These are phyloP conservation scores for Orchesella flavescens DNA, from an alignment of 2,888 invertebrate species.

Conservation along the genomic window DNA sequence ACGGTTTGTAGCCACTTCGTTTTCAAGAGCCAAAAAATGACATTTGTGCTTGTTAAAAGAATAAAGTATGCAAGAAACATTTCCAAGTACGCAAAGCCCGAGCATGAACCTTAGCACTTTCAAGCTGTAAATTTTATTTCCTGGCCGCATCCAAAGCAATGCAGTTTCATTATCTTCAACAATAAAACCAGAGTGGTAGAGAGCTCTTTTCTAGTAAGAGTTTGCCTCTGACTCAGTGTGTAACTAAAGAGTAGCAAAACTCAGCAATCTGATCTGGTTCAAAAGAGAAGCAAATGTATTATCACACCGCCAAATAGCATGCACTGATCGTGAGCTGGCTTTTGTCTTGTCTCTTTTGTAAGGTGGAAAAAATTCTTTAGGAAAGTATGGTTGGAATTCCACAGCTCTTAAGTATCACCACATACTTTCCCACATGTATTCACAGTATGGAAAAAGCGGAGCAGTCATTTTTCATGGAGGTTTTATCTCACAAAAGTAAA, in stretches of 20 bases:
- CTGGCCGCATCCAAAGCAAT: background rate
- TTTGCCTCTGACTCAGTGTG: background rate
- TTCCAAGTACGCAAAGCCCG: background rate
- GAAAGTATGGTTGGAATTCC: conserved; percentile 40
- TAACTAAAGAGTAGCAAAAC: background rate
- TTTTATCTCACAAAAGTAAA: background rate
- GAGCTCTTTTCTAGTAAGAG: background rate
- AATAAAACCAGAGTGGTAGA: background rate
- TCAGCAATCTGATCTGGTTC: conserved; percentile 21
- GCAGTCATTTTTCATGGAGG: background rate
- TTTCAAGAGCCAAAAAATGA: conserved; percentile 8
- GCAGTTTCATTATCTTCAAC: conserved; percentile 5
- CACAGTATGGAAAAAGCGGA: background rate
- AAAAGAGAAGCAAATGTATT: conserved; percentile 20
- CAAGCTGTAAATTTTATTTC: background rate
- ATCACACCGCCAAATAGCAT: conserved; percentile 20
- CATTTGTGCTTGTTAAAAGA: conserved; percentile 13
- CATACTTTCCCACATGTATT: conserved; percentile 32
- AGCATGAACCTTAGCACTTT: background rate
- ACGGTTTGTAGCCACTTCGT: conserved; percentile 37
- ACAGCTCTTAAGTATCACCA: conserved; percentile 31
- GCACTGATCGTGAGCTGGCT: background rate
- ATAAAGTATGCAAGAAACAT: background rate
- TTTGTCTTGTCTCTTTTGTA: conserved; percentile 14
- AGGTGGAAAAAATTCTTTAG: conserved; percentile 22